A percentile compares a stretch with the other conserved stretches of the same genome.
These are phyloP conservation scores for Odobenus rosmarus DNA, from an alignment of 2,113 vertebrate genomes.

Conservation along the genomic window DNA sequence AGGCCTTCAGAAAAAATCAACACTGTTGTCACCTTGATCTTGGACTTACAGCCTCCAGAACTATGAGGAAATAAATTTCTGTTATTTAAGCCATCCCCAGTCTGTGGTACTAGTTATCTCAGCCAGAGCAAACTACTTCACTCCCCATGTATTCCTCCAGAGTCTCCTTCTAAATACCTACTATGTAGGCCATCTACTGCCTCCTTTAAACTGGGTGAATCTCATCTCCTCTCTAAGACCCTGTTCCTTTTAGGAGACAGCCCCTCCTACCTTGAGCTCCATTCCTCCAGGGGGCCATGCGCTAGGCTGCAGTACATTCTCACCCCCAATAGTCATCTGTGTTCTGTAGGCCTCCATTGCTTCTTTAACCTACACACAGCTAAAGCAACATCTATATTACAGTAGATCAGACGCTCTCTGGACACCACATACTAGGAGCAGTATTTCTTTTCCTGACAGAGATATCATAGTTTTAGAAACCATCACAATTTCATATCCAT, in stretches of 20 bases:
- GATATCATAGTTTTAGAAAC: background rate
- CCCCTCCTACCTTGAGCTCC: background rate
- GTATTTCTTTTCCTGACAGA: background rate
- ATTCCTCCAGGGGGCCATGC: background rate
- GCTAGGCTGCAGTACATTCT: background rate
- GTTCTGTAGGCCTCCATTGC: background rate
- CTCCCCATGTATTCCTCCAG: background rate
- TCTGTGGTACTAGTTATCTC: background rate
- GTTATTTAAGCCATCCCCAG: background rate
- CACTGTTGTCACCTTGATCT: background rate
- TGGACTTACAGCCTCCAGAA: background rate
- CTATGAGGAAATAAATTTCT: background rate
- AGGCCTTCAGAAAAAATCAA: background rate
- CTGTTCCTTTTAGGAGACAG: background rate
- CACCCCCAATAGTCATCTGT: background rate
- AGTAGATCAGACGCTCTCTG: background rate
- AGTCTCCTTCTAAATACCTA: slow-evolving; percentile 30
- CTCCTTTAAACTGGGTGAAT: background rate
- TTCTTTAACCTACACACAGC: background rate
- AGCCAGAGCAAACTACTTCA: background rate
- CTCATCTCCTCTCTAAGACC: background rate
- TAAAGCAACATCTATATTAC: background rate
- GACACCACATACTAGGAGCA: background rate
- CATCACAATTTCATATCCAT: background rate
- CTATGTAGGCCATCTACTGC: background rate